Evolutionary conservation across 2,888 invertebrate species (phyloP), one percentile per base, ranked within the genome.

Genomic region (Eurois occulta): DNA sequence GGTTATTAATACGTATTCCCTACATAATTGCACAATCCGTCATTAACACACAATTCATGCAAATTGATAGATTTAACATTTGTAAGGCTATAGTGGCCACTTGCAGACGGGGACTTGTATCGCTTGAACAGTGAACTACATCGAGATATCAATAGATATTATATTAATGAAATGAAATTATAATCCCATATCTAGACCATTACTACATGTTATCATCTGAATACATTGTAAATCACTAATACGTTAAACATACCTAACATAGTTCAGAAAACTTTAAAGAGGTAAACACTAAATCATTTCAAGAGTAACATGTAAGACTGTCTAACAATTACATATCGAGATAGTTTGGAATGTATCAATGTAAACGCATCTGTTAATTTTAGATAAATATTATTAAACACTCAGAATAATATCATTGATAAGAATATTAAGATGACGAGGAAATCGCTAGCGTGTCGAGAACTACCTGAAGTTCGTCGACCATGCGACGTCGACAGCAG

Each of bases 11-110:
- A 90, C 86, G 89, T 92, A 91, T 87, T 87, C 85, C 84, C 93
- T 94, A 95, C 88, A 91, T 94, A 94, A 95, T 94, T 95, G 94
- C 94, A 94, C 93, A 91, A 91, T 91, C 81, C 84, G 83, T 87
- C 83, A 82, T 80, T 83, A 84, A 86, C 84, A 87, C 77, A 82
- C 81, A 86, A 86, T 87, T 78, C 48, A 86, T 82, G 75, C 73
- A 86, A 82, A 62, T 79, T 72, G 58, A 78, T 81, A 64, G 67
- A 78, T 83, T 60, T 65, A 77, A 74, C 66, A 71, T 43, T 77
- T 75, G 76, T 74, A 70, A 72, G 68, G 72, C 68, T 70, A 74
- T 62, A 86, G 46, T 77, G 78, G 72, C 75, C 72, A 72, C 55
- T 69, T 67, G 16, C 21, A 35, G 32, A 72, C 3, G 38, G 77